Conservation (phyloP, 2,797 vertebrate species). For the Cottoperca gobio region DNA sequence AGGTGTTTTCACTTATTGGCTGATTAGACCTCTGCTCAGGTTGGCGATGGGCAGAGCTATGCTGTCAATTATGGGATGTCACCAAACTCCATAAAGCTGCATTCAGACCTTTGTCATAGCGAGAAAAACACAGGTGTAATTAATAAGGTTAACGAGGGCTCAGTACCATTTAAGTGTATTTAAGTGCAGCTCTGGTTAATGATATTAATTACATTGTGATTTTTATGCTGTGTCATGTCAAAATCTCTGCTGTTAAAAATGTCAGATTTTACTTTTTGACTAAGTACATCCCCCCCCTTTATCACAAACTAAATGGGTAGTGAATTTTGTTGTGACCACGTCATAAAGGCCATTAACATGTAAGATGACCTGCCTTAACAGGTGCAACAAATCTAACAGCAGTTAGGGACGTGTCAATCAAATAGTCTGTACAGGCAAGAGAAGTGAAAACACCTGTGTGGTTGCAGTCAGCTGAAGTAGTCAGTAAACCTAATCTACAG, state of each 20-base stretch:
- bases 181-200: background rate
- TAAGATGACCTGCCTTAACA: background rate
- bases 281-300: background rate
- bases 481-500: background rate
- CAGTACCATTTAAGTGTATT: background rate
- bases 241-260: background rate
- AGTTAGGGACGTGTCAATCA: background rate
- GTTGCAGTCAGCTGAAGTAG: background rate
- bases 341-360: background rate
- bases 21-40: background rate
- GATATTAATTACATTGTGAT: background rate
- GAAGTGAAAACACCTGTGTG: background rate
- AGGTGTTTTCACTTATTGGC: background rate
- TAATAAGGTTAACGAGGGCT: background rate
- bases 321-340: background rate
- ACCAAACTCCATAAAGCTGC: background rate
- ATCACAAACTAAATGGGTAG: background rate
- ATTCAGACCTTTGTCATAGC: too few relatives aligned
- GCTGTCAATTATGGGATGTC: too few relatives aligned
- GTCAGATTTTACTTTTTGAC: too few relatives aligned
- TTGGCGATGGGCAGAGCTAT: too few relatives aligned
- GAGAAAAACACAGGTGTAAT: too few relatives aligned
- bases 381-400: background rate
- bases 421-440: background rate
- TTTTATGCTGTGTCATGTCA: background rate